phyloP scores from a whole-genome alignment of 2,888 invertebrate genomes.

The Sarcophaga variegata region DNA sequence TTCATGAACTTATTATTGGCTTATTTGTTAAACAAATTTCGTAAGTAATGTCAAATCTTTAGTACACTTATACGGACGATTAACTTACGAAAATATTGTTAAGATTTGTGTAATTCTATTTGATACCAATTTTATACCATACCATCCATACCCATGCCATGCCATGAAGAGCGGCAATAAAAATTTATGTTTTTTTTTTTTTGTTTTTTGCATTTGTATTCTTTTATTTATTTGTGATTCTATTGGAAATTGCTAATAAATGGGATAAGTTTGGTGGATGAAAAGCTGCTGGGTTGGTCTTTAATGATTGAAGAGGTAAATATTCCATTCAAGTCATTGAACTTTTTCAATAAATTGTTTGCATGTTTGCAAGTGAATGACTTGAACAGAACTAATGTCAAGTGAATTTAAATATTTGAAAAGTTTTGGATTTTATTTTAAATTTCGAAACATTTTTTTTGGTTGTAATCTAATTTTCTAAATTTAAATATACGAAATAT shows the following conservation, averaged over 20 bases:
- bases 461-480: background rate
- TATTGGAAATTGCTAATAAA: slow-evolving; percentile 15
- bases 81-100: slow-evolving; percentile 54
- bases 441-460: background rate
- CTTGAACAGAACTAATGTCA: background rate
- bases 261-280: slow-evolving; percentile 15
- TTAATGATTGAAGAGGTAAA: slow-evolving; percentile 27
- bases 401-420: slow-evolving; percentile 17
- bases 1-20: slow-evolving; percentile 52
- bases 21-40: slow-evolving; percentile 60
- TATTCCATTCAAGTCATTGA: slow-evolving; percentile 5
- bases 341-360: background rate
- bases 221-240: too few species aligned
- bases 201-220: background rate
- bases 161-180: slow-evolving; percentile 10
- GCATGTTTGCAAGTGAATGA: background rate
- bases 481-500: background rate
- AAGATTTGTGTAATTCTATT: slow-evolving; percentile 57
- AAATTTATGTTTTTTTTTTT: slow-evolving; percentile 15
- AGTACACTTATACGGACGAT: slow-evolving; percentile 59
- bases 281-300: background rate
- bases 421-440: background rate
- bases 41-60: slow-evolving; percentile 48
- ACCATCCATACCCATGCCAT: background rate
- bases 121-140: slow-evolving; percentile 35